phyloP scores from a whole-genome alignment of 2,888 invertebrate genomes.

The Andrena bicolor region DNA sequence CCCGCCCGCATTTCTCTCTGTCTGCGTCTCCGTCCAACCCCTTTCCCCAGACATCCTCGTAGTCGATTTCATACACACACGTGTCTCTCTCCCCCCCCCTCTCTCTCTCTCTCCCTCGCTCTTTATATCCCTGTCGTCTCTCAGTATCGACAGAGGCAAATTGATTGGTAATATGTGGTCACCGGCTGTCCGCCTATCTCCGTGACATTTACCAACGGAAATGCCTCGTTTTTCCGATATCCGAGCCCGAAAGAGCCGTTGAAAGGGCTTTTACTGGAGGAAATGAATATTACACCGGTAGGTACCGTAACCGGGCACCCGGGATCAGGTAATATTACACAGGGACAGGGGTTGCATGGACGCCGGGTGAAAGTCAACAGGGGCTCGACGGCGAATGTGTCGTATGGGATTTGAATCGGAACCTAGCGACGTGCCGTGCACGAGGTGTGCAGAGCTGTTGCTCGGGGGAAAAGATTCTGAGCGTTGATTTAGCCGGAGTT shows the following conservation, averaged over 20 bases:
- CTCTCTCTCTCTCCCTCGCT: slow-evolving; percentile 18
- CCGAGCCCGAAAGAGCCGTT: slow-evolving; percentile 70
- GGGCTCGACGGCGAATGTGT: slow-evolving; percentile 9
- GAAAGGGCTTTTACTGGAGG: slow-evolving; percentile 72
- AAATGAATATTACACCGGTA: slow-evolving; percentile 73
- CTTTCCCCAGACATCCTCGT: slow-evolving; percentile 16
- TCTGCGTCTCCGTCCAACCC: slow-evolving; percentile 7
- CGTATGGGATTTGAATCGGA: slow-evolving; percentile 27
- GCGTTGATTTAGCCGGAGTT: too few species aligned
- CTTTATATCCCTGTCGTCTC: slow-evolving; percentile 43
- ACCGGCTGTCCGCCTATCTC: slow-evolving; percentile 67
- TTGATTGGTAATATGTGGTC: slow-evolving; percentile 77
- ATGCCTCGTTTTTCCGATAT: slow-evolving; percentile 74
- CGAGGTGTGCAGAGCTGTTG: too few species aligned
- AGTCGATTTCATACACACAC: slow-evolving; percentile 22
- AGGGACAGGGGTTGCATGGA: slow-evolving; percentile 21
- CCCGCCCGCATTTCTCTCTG: slow-evolving; percentile 9
- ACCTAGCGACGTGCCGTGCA: background rate
- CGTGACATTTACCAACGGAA: slow-evolving; percentile 75
- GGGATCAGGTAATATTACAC: slow-evolving; percentile 60
- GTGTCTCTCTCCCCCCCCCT: background rate
- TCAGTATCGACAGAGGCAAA: slow-evolving; percentile 75
- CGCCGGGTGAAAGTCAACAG: slow-evolving; percentile 35
- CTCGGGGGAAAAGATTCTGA: too few species aligned
- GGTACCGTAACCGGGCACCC: slow-evolving; percentile 58